Percentiles rank a stretch among this genome's conserved stretches.
These are phyloP conservation scores for Eilema sororculum DNA, from an alignment of 2,888 invertebrate genomes.

Conservation along the genomic window DNA sequence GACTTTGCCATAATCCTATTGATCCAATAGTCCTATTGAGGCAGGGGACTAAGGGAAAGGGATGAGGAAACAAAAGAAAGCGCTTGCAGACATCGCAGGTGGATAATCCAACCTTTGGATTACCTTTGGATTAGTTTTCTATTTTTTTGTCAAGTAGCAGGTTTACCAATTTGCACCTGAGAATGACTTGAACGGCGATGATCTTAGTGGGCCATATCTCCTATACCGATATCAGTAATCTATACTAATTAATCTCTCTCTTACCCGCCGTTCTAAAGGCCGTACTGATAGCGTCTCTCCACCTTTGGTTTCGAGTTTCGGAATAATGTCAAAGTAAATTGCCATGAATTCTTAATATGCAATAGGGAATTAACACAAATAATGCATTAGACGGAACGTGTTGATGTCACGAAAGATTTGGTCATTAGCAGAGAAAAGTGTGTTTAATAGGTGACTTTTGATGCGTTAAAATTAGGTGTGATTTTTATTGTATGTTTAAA, in stretches of 20 bases:
- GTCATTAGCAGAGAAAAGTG: not conserved
- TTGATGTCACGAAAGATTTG: not conserved
- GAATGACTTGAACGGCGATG: not conserved
- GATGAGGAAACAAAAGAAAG: too few species aligned
- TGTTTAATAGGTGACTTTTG: not conserved
- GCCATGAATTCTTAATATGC: constrained; percentile 61
- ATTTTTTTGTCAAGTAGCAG: too few species aligned
- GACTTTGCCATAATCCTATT: too few species aligned
- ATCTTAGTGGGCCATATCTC: not conserved
- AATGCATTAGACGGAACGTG: constrained; percentile 56
- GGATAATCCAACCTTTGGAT: too few species aligned
- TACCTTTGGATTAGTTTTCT: too few species aligned
- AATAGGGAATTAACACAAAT: constrained; percentile 63
- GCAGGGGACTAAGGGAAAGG: too few species aligned
- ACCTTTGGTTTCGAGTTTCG: constrained; percentile 50
- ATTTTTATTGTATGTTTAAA: not conserved
- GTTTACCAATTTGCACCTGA: not conserved
- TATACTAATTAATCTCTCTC: not conserved
- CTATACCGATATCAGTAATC: not conserved
- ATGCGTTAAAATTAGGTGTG: not conserved
- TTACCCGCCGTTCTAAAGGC: constrained; percentile 30
- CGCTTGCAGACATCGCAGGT: too few species aligned
- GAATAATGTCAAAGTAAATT: constrained; percentile 60
- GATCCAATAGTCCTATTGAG: too few species aligned
- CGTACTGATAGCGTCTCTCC: constrained; percentile 23